These are phyloP conservation scores for Carcharodon carcharias DNA, from an alignment of 2,797 vertebrate species.

Conservation along the genomic window DNA sequence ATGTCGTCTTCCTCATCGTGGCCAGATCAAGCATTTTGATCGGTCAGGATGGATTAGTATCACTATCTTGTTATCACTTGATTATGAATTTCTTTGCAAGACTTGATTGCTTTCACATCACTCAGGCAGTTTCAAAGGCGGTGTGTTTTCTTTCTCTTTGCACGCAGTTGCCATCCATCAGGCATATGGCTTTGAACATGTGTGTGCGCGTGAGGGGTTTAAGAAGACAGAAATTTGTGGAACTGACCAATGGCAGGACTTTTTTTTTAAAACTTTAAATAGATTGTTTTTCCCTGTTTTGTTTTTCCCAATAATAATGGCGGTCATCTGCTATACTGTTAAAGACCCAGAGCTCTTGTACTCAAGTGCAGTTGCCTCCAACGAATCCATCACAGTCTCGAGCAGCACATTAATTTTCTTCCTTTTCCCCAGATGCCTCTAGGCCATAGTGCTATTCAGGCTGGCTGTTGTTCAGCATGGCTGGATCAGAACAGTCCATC, in stretches of 20 bases:
- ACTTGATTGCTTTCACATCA: constrained; percentile 55
- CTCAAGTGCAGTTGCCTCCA: constrained; percentile 25
- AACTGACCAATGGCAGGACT: constrained; percentile 36
- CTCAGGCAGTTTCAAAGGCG: constrained; percentile 64
- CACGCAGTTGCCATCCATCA: constrained; percentile 58
- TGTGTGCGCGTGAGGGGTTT: constrained; percentile 35
- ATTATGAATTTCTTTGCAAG: constrained; percentile 53
- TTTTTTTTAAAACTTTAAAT: neutral
- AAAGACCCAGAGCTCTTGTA: neutral
- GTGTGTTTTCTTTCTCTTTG: constrained; percentile 49
- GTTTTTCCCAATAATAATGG: neutral
- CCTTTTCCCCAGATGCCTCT: neutral
- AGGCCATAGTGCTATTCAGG: constrained; percentile 3
- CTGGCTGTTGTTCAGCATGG: neutral
- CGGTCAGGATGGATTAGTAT: constrained; percentile 53
- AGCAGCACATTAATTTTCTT: constrained; percentile 7
- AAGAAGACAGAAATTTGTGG: constrained; percentile 54
- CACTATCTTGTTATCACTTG: constrained; percentile 49
- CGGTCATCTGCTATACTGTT: neutral
- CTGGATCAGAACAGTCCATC: neutral
- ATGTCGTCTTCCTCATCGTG: neutral
- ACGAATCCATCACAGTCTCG: constrained; percentile 5
- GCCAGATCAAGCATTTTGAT: constrained; percentile 45
- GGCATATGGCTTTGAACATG: constrained; percentile 68
- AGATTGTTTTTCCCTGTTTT: neutral